A percentile compares a stretch with the other conserved stretches of the same genome.
These are phyloP conservation scores for Schlechtendalia chinensis DNA, from an alignment of 1,140 invertebrate species.

Conservation along the genomic window DNA sequence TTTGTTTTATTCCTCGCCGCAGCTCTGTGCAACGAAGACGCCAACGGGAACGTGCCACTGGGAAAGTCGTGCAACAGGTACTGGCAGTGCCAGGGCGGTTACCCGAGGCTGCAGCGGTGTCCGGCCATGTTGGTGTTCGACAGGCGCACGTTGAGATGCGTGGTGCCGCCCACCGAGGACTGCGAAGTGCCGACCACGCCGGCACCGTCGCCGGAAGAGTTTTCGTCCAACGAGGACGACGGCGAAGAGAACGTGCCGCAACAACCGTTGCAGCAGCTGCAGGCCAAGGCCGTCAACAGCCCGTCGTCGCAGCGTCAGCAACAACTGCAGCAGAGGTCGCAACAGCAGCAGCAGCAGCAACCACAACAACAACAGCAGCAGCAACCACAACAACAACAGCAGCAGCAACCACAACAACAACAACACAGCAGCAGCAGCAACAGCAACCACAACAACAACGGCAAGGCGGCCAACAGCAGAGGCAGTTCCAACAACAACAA, in stretches of 20 bases:
- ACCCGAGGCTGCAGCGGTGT: slow-evolving; percentile 83
- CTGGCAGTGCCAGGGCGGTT: slow-evolving; percentile 91
- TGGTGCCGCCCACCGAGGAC: slow-evolving; percentile 83
- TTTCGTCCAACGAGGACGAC: slow-evolving; percentile 51
- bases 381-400: neutral
- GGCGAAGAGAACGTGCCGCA: slow-evolving; percentile 51
- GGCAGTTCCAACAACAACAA: slow-evolving; percentile 49
- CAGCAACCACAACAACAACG: slow-evolving; percentile 37
- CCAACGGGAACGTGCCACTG: slow-evolving; percentile 73
- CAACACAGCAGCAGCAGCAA: slow-evolving; percentile 47
- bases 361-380: slow-evolving; percentile 41
- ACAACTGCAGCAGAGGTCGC: slow-evolving; percentile 56
- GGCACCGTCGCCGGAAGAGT: slow-evolving; percentile 61
- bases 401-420: no score
- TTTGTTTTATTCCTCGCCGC: no score
- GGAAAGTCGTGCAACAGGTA: slow-evolving; percentile 90
- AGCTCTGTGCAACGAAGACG: slow-evolving; percentile 87
- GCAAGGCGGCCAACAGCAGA: slow-evolving; percentile 52
- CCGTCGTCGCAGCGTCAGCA: slow-evolving; percentile 55
- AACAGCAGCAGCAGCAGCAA: slow-evolving; percentile 52
- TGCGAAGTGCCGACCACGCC: slow-evolving; percentile 79
- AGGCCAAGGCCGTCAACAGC: slow-evolving; percentile 54
- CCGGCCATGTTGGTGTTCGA: slow-evolving; percentile 89
- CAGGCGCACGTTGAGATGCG: slow-evolving; percentile 76
- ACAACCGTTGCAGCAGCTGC: slow-evolving; percentile 50